Evolutionary conservation across 2,888 invertebrate species (phyloP), one percentile per base, ranked within the genome.

Genomic region (Cataglyphis altisquamis): DNA sequence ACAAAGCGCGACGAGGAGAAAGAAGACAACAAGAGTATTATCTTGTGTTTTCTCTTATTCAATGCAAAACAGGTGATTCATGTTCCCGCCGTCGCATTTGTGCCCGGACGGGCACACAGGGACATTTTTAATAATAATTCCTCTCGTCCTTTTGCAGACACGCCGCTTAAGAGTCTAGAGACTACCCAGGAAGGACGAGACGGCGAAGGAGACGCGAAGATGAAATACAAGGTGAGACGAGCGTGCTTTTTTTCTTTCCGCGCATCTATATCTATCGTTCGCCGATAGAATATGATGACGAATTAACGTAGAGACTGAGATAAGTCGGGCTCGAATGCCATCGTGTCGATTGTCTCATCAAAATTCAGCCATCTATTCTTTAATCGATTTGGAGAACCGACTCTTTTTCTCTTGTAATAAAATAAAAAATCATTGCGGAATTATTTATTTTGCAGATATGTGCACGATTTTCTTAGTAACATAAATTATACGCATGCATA

Each of bases 211-310:
- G 60, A 68, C 78, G 66, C 86, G 68, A 92, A 89, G 85, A 94
- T 94, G 94, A 92, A 91, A 82, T 93, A 94, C 89, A 93, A 94
- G 93, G 94, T 94, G 87, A 93, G 92, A 39, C n/a, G 1, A 12
- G 25, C 21, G 10, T 52, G 1, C 36, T 29, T 55, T 41, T 52
- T 62, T 62, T 75, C 29, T 21, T 78, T 39, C 45, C 32, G 32
- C 8, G 15, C 6, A 45, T 60, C n/a, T 41, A 39, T 77, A 25
- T 62, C 45, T 83, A 45, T 29, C 62, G 9, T 68, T 62, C 45
- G 21, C 21, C 10, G 45, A 21, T 45, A 18, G 21, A 18, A 45
- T 15, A 45, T 67, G 29, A 10, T 25, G 45, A 67, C n/a, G 48
- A 48, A 48, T 48, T 8, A 1, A 52, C 8, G 52, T 45, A 45